These are phyloP conservation scores for Drosophila mimetica DNA, from an alignment of 2,888 invertebrate species.

Conservation along the genomic window DNA sequence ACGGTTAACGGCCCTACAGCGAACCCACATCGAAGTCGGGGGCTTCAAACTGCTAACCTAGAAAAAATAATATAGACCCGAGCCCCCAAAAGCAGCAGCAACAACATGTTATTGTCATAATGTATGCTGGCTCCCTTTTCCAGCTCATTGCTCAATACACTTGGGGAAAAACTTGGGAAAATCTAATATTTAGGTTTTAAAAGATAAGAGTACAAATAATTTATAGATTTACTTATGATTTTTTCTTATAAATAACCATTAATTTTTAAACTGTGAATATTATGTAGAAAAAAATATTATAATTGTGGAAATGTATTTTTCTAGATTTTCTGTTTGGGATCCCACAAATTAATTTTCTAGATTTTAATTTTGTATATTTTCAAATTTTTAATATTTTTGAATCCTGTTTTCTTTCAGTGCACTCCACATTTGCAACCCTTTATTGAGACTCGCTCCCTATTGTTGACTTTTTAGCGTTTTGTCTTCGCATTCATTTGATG, in stretches of 20 bases:
- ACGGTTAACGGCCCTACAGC: constrained; percentile 31
- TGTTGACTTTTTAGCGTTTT: constrained; percentile 77
- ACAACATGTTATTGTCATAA: constrained; percentile 78
- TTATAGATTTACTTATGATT: too few species aligned
- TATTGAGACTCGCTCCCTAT: constrained; percentile 18
- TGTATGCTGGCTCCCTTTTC: constrained; percentile 41
- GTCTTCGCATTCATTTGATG: constrained; percentile 62
- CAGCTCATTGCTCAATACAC: constrained; percentile 18
- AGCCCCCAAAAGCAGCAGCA: constrained; percentile 6
- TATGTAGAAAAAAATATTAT: too few species aligned
- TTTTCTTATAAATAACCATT: not conserved
- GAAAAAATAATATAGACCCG: constrained; percentile 44
- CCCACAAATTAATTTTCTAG: too few species aligned
- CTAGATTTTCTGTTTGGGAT: too few species aligned
- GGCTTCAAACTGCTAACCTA: constrained; percentile 34
- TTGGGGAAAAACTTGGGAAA: constrained; percentile 4
- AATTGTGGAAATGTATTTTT: too few species aligned
- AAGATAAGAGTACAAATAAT: too few species aligned
- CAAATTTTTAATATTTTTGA: not conserved
- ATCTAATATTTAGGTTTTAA: too few species aligned
- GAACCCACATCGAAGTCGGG: constrained; percentile 15
- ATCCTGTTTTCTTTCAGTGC: not conserved
- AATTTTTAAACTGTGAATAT: too few species aligned
- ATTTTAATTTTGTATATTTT: too few species aligned
- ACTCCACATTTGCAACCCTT: constrained; percentile 17